phyloP scores from a whole-genome alignment of 2,113 vertebrate genomes.

The Castor canadensis region DNA sequence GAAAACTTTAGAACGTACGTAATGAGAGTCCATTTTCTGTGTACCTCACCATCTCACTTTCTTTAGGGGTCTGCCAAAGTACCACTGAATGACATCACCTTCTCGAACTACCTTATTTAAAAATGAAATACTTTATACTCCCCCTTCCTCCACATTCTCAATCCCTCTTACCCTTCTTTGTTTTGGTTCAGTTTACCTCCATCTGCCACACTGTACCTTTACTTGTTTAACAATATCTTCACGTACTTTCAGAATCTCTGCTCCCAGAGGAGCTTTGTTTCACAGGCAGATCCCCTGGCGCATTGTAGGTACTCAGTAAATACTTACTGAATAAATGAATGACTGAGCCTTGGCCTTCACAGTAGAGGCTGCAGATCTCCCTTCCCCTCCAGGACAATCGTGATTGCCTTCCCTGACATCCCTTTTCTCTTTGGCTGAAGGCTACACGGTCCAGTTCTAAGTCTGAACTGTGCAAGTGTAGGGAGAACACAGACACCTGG shows the following conservation, averaged over 20 bases:
- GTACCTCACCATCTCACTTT: background rate
- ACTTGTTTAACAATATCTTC: background rate
- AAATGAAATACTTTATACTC: background rate
- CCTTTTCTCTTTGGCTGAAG: background rate
- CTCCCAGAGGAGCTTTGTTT: background rate
- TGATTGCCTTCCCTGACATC: background rate
- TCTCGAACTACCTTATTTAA: background rate
- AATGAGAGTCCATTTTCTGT: accelerated
- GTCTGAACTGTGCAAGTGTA: background rate
- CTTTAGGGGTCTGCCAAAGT: background rate
- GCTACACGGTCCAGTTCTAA: background rate
- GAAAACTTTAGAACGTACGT: background rate
- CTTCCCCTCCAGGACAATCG: background rate
- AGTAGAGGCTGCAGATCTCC: background rate
- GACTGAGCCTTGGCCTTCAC: background rate
- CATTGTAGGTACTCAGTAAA: background rate
- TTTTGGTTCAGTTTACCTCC: background rate
- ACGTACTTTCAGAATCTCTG: background rate
- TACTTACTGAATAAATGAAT: background rate
- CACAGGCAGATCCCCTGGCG: background rate
- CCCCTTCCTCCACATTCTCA: background rate
- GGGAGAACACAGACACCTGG: background rate
- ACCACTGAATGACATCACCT: accelerated
- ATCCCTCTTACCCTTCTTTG: background rate
- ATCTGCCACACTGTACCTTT: background rate